Percentiles rank a stretch among this genome's conserved stretches.
Evolutionary conservation across 2,888 invertebrate species (phyloP).

Genomic region (Pammene fasciana): DNA sequence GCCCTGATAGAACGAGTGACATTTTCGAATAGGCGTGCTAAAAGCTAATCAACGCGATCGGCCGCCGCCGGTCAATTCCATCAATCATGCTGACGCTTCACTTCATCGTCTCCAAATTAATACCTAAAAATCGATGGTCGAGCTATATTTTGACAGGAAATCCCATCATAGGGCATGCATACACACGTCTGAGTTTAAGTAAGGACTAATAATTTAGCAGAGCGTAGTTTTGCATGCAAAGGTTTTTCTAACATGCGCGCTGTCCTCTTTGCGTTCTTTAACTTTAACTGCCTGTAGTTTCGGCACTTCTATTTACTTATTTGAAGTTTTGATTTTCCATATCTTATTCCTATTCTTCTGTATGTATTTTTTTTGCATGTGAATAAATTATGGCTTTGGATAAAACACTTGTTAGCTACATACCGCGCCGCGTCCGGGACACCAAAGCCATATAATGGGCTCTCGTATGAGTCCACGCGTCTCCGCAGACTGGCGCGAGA

Average conservation of each 20-base stretch:
- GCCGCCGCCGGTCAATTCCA: constrained; percentile 36
- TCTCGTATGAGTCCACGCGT: constrained; percentile 49
- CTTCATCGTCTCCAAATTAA: constrained; percentile 39
- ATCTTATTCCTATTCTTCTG: no score
- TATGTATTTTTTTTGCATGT: neutral
- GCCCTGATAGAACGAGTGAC: constrained; percentile 17
- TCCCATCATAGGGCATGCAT: neutral
- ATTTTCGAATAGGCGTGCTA: constrained; percentile 28
- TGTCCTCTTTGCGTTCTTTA: no score
- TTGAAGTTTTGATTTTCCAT: no score
- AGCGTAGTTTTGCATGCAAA: no score
- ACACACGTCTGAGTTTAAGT: no score
- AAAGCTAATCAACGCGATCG: constrained; percentile 37
- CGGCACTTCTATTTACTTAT: no score
- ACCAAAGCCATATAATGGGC: constrained; percentile 51
- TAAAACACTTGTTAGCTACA: constrained; percentile 22
- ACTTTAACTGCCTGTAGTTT: no score
- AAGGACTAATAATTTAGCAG: neutral
- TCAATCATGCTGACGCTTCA: constrained; percentile 38
- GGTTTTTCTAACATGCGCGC: no score
- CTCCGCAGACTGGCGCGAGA: constrained; percentile 46
- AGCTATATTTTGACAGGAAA: neutral
- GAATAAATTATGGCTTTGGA: neutral
- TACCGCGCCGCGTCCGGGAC: constrained; percentile 44
- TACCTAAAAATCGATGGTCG: constrained; percentile 27